A percentile compares a stretch with the other conserved stretches of the same genome.
Conservation (phyloP, 2,797 vertebrate genomes). For the Tokudaia tokunoshimensis region DNA sequence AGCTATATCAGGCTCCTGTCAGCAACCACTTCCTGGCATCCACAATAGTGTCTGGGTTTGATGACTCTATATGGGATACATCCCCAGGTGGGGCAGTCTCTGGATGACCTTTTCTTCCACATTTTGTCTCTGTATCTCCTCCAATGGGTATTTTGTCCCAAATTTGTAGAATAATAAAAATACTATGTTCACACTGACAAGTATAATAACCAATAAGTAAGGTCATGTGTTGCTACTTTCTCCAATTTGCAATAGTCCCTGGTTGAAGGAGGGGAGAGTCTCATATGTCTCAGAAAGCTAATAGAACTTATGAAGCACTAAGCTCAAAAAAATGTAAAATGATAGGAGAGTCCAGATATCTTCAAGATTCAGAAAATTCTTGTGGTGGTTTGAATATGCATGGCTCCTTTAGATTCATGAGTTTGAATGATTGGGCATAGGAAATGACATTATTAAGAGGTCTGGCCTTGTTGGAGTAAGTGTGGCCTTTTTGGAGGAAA, state of each 20-base stretch:
- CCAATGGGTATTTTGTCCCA: background rate
- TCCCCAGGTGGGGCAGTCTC: too few relatives aligned
- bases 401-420: background rate
- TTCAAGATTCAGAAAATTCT: too few relatives aligned
- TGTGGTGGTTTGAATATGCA: background rate
- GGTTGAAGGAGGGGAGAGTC: background rate
- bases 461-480: too few relatives aligned
- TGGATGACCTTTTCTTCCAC: too few relatives aligned
- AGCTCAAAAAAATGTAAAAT: background rate
- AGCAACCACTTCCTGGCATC: too few relatives aligned
- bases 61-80: too few relatives aligned
- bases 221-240: background rate
- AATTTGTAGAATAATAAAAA: background rate
- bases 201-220: background rate
- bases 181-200: background rate
- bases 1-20: too few relatives aligned
- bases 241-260: background rate
- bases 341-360: background rate
- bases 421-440: too few relatives aligned
- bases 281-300: background rate
- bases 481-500: too few relatives aligned
- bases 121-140: too few relatives aligned
- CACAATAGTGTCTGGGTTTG: too few relatives aligned
- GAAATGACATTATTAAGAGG: too few relatives aligned
- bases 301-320: background rate